Conservation (phyloP, 2,888 invertebrate genomes). For the Acheta domesticus region DNA sequence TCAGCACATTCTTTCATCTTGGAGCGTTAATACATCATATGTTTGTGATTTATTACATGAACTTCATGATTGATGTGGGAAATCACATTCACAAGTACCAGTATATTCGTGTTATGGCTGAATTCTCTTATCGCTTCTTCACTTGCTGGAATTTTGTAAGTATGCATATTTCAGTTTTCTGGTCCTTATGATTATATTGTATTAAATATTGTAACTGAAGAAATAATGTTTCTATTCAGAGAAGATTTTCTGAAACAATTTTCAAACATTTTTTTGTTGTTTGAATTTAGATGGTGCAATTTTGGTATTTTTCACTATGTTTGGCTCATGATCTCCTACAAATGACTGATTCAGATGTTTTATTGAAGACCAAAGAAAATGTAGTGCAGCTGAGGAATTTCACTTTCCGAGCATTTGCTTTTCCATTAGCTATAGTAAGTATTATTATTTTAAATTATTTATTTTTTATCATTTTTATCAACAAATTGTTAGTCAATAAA, state of each 20-base stretch:
- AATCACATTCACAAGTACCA: neutral
- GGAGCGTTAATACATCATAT: neutral
- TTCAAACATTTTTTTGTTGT: neutral
- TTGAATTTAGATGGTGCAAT: neutral
- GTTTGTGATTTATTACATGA: neutral
- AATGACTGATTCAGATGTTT: neutral
- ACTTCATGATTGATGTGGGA: neutral
- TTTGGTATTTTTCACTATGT: neutral
- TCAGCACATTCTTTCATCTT: neutral
- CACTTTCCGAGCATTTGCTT: conserved; percentile 4
- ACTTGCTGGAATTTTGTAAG: neutral
- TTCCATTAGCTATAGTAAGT: conserved; percentile 21
- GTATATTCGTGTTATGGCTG: neutral
- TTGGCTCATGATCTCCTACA: neutral
- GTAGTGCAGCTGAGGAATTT: neutral
- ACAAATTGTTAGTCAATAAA: too few relatives aligned
- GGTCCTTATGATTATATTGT: too few relatives aligned
- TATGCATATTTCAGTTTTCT: too few relatives aligned
- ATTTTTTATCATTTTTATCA: too few relatives aligned
- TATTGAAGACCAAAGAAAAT: neutral
- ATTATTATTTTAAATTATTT: neutral
- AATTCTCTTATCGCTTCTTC: neutral
- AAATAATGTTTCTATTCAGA: too few relatives aligned
- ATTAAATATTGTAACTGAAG: too few relatives aligned
- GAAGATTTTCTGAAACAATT: too few relatives aligned